phyloP scores from a whole-genome alignment of 2,113 vertebrate genomes.

The Cyanistes caeruleus region DNA sequence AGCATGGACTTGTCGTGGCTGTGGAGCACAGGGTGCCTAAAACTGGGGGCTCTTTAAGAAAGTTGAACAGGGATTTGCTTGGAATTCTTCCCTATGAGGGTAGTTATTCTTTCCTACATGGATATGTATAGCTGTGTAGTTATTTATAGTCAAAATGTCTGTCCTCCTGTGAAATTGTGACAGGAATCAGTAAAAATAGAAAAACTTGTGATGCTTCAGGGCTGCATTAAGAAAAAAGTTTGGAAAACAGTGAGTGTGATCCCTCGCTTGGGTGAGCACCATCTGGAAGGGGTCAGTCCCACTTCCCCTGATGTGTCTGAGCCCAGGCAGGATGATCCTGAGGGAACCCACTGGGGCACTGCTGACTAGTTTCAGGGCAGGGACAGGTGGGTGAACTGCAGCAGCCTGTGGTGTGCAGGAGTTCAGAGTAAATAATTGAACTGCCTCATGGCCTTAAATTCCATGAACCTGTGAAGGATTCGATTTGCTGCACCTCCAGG shows the following conservation, averaged over 20 bases:
- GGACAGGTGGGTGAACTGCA: not conserved
- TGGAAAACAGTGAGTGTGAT: not conserved
- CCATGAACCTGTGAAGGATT: not conserved
- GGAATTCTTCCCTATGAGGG: not conserved
- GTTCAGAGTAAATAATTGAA: not conserved
- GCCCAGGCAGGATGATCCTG: not conserved
- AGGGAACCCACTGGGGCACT: too few species aligned
- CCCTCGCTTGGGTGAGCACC: not conserved
- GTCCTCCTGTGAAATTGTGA: not conserved
- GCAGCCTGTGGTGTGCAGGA: not conserved
- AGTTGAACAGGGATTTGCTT: not conserved
- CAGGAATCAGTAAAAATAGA: slow-evolving; percentile 2
- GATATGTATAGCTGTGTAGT: not conserved
- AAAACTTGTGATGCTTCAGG: not conserved
- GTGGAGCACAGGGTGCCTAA: not conserved
- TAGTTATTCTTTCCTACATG: not conserved
- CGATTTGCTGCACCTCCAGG: not conserved
- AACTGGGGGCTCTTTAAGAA: too few species aligned
- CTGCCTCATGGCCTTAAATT: not conserved
- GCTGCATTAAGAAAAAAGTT: not conserved
- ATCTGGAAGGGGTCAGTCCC: not conserved
- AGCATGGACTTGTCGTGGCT: not conserved
- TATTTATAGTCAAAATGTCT: not conserved
- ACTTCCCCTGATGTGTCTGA: rapidly evolving
- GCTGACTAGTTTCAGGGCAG: rapidly evolving